Conservation (phyloP, 2,797 vertebrate species). For the Parauchenoglanis punctatus region DNA sequence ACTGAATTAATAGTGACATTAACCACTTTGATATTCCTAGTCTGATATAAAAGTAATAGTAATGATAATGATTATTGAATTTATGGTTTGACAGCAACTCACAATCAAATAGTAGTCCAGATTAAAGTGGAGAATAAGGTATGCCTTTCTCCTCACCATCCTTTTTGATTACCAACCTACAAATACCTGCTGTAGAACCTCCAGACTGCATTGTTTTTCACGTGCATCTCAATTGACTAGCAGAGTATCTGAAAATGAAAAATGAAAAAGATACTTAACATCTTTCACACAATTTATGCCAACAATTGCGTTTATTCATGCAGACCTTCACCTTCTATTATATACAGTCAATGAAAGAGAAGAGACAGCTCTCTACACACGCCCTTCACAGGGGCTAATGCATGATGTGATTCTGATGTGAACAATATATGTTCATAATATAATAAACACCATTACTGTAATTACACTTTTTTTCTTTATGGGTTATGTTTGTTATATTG, state of each 20-base stretch:
- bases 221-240: background rate
- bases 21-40: background rate
- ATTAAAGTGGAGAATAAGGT: slow-evolving; percentile 36
- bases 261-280: background rate
- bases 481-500: slow-evolving; percentile 43
- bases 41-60: background rate
- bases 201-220: background rate
- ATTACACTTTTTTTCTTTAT: slow-evolving; percentile 34
- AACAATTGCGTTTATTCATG: background rate
- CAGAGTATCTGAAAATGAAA: slow-evolving; percentile 7
- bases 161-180: slow-evolving; percentile 25
- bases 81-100: slow-evolving; percentile 50
- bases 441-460: slow-evolving; percentile 53
- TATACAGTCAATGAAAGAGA: slow-evolving; percentile 19
- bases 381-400: slow-evolving; percentile 55
- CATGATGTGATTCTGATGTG: slow-evolving; percentile 58
- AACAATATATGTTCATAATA: slow-evolving; percentile 48
- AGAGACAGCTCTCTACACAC: slow-evolving; percentile 39
- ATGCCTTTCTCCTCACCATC: slow-evolving; percentile 37
- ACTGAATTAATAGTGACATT: background rate
- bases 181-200: slow-evolving; percentile 22
- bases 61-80: background rate
- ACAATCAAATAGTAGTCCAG: slow-evolving; percentile 39
- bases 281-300: background rate
- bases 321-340: background rate